phyloP scores from a whole-genome alignment of 2,113 vertebrate genomes.

The Gorilla gorilla region DNA sequence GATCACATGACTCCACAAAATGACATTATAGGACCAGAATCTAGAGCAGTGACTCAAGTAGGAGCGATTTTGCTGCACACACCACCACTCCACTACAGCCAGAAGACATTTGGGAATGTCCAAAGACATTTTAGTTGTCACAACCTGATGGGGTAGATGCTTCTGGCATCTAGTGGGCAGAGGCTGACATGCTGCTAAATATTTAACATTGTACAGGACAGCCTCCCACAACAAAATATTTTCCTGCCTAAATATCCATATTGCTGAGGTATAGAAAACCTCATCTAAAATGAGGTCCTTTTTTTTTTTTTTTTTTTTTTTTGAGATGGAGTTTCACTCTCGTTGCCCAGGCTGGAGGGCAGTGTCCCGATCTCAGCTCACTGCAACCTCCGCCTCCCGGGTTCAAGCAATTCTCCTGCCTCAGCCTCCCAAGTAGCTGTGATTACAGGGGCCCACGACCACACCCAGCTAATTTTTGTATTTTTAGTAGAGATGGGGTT shows the following conservation, averaged over 20 bases:
- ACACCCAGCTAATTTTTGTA: too few species aligned
- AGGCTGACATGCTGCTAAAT: not conserved
- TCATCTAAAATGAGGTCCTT: not conserved
- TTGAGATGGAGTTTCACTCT: too few species aligned
- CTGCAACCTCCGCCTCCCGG: too few species aligned
- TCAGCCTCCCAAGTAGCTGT: too few species aligned
- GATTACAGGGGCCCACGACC: too few species aligned
- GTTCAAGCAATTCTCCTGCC: too few species aligned
- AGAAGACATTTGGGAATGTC: not conserved
- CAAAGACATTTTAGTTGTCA: not conserved
- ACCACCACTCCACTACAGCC: rapidly evolving
- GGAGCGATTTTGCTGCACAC: not conserved
- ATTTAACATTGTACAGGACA: not conserved
- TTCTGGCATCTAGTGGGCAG: not conserved
- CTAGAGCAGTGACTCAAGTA: not conserved
- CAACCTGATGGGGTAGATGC: rapidly evolving
- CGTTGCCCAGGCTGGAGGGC: too few species aligned
- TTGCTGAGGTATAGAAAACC: not conserved
- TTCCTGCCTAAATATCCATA: not conserved
- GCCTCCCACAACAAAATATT: not conserved
- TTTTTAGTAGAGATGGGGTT: too few species aligned
- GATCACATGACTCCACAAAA: not conserved
- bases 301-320: too few species aligned
- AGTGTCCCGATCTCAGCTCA: too few species aligned
- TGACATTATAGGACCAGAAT: not conserved